Percentiles rank a stretch among this genome's conserved stretches.
Evolutionary conservation across 2,888 invertebrate genomes (phyloP).

Genomic region (Odontocerum albicorne): DNA sequence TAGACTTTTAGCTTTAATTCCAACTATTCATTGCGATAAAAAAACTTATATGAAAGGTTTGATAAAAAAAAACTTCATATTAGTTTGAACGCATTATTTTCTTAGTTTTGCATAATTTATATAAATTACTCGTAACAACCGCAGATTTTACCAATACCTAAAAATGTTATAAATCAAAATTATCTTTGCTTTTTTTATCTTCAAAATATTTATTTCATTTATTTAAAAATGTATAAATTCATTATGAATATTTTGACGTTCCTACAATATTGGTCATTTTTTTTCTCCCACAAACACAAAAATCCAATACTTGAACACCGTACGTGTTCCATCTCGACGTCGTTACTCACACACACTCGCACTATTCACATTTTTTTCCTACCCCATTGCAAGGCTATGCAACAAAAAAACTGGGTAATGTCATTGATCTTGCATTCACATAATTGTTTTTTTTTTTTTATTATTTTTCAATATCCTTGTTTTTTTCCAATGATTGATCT

Average conservation of each 20-base stretch:
- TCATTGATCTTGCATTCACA: constrained; percentile 35
- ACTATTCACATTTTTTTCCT: constrained; percentile 19
- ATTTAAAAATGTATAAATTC: too few relatives aligned
- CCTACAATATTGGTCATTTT: constrained; percentile 10
- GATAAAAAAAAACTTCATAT: too few relatives aligned
- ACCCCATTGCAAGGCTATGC: constrained; percentile 32
- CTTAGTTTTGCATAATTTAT: too few relatives aligned
- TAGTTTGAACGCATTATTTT: too few relatives aligned
- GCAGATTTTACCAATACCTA: too few relatives aligned
- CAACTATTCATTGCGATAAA: too few relatives aligned
- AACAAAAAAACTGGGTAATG: constrained; percentile 36
- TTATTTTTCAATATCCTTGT: constrained; percentile 12
- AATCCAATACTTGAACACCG: background rate
- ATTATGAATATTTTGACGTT: background rate
- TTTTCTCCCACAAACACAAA: constrained; percentile 14
- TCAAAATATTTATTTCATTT: too few relatives aligned
- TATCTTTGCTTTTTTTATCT: too few relatives aligned
- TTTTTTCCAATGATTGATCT: constrained; percentile 32
- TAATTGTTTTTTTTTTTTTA: constrained; percentile 21
- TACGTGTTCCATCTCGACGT: constrained; percentile 1
- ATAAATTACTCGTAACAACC: too few relatives aligned
- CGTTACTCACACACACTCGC: background rate
- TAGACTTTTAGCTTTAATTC: too few relatives aligned
- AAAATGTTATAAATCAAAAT: too few relatives aligned
- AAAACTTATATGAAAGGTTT: too few relatives aligned